phyloP scores from a whole-genome alignment of 2,888 invertebrate species.

The Hyposoter dolosus region DNA sequence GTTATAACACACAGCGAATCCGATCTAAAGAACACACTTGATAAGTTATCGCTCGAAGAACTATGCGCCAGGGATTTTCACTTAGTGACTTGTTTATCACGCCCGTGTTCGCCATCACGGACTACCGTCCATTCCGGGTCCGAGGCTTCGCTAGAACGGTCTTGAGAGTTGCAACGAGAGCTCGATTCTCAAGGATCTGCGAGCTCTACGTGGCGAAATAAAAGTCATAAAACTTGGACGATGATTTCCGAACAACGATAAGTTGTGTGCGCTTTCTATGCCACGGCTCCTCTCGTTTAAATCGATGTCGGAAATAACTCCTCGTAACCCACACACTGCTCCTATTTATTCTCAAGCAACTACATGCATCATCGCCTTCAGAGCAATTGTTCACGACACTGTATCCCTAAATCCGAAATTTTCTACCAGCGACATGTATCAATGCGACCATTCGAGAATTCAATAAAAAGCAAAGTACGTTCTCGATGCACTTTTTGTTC shows the following conservation, averaged over 20 bases:
- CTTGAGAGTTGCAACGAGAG: slow-evolving; percentile 27
- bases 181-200: slow-evolving; percentile 18
- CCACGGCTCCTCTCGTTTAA: slow-evolving; percentile 27
- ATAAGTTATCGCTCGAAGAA: slow-evolving; percentile 51
- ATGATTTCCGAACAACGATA: slow-evolving; percentile 68
- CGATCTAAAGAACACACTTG: slow-evolving; percentile 37
- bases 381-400: slow-evolving; percentile 24
- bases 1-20: slow-evolving; percentile 41
- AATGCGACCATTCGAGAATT: slow-evolving; percentile 19
- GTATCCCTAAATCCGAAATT: not conserved
- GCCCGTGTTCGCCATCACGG: slow-evolving; percentile 21
- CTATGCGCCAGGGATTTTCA: slow-evolving; percentile 57
- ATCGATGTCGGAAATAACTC: slow-evolving; percentile 55
- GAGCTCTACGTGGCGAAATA: slow-evolving; percentile 61
- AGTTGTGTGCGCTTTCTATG: slow-evolving; percentile 42
- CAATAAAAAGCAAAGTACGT: not conserved
- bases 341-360: slow-evolving; percentile 26
- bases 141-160: slow-evolving; percentile 27
- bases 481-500: not conserved
- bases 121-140: slow-evolving; percentile 31
- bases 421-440: not conserved
- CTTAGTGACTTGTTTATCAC: slow-evolving; percentile 65
- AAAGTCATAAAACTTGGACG: slow-evolving; percentile 68
- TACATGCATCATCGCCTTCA: slow-evolving; percentile 49
- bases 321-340: slow-evolving; percentile 5